A percentile compares a stretch with the other conserved stretches of the same genome.
These are phyloP conservation scores for Trichosurus vulpecula DNA, from an alignment of 2,797 vertebrate genomes.

Conservation along the genomic window DNA sequence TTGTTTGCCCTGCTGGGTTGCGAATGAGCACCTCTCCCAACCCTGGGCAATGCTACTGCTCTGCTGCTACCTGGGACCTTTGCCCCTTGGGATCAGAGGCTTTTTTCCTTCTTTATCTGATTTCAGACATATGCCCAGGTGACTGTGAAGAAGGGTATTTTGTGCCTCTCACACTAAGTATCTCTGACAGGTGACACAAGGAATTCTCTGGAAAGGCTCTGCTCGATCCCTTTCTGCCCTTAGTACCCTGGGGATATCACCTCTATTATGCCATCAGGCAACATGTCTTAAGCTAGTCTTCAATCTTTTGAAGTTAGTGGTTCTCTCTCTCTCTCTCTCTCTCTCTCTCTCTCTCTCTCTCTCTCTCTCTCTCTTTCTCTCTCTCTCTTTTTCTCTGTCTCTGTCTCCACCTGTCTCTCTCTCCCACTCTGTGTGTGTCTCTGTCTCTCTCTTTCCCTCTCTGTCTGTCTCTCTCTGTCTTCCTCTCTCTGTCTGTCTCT, in stretches of 20 bases:
- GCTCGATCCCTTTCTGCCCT: background rate
- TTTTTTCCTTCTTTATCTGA: background rate
- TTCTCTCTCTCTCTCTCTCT: background rate
- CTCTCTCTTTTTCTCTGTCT: fast-evolving
- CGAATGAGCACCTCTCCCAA: background rate
- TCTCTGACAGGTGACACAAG: background rate
- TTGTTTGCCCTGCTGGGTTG: background rate
- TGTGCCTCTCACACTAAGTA: background rate
- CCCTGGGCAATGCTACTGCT: too few species aligned
- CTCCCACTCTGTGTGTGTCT: too few species aligned
- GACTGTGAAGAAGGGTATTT: background rate
- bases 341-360: background rate
- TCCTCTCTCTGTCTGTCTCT: too few species aligned
- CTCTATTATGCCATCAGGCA: background rate
- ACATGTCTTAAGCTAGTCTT: background rate
- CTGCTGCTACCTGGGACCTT: background rate
- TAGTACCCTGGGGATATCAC: background rate
- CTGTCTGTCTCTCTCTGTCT: too few species aligned
- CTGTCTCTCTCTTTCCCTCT: too few species aligned
- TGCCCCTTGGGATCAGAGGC: background rate
- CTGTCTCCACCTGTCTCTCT: too few species aligned
- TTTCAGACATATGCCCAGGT: background rate
- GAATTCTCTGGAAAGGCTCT: background rate
- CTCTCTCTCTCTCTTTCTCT: background rate
- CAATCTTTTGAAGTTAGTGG: background rate